These are phyloP conservation scores for Crax fasciolata DNA, from an alignment of 2,797 vertebrate species.

Conservation along the genomic window DNA sequence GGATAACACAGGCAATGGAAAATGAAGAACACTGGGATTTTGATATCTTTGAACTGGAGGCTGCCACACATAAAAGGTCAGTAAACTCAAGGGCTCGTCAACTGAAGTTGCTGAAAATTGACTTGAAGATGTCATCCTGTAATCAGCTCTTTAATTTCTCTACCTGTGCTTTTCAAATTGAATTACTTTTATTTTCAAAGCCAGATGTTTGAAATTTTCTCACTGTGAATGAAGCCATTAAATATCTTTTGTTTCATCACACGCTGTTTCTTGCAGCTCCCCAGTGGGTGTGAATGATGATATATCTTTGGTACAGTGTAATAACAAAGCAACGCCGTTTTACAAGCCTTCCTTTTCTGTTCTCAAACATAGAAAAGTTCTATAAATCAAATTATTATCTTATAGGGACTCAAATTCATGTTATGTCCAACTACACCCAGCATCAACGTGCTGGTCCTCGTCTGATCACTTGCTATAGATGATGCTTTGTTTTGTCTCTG, in stretches of 20 bases:
- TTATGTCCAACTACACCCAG: background rate
- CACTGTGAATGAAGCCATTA: background rate
- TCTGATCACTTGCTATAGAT: conserved; percentile 6
- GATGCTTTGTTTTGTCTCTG: conserved; percentile 25
- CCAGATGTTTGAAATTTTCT: background rate
- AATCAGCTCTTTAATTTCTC: background rate
- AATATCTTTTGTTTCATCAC: conserved; percentile 2
- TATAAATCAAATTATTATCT: background rate
- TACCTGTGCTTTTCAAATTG: conserved; percentile 3
- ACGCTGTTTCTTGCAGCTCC: conserved; percentile 1
- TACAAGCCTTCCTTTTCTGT: conserved; percentile 1
- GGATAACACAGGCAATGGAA: conserved; percentile 92
- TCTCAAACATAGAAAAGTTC: background rate
- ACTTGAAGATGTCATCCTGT: conserved; percentile 31
- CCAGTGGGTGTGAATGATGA: background rate
- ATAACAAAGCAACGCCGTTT: background rate
- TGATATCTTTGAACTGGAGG: conserved; percentile 94
- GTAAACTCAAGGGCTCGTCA: conserved; percentile 36
- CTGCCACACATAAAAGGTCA: conserved; percentile 93
- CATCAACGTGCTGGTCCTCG: background rate
- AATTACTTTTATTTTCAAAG: conserved; percentile 29
- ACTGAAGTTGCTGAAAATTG: background rate
- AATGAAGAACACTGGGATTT: conserved; percentile 96
- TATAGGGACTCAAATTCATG: background rate
- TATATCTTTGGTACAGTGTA: background rate